Evolutionary conservation across 2,113 vertebrate genomes (phyloP).

Genomic region (Rhabdomys dilectus): DNA sequence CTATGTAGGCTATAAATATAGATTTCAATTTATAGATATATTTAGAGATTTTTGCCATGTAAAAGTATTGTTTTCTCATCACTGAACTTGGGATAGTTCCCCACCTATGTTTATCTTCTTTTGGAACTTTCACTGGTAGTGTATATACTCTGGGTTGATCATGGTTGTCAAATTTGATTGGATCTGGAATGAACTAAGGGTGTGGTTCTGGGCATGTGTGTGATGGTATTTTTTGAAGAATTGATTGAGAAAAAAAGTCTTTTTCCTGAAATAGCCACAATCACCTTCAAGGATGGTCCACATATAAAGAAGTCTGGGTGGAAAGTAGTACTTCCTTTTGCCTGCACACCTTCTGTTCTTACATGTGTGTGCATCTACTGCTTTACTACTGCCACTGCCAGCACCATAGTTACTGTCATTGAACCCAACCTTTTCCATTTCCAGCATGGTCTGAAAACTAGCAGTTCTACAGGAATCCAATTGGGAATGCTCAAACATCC

Average conservation of each 20-base stretch:
- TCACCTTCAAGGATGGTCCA: no score
- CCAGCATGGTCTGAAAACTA: background rate
- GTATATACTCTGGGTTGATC: background rate
- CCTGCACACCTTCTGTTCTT: background rate
- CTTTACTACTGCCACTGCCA: background rate
- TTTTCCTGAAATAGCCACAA: background rate
- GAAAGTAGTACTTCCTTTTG: no score
- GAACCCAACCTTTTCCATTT: background rate
- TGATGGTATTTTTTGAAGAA: background rate
- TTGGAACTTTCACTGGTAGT: background rate
- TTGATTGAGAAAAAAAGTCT: background rate
- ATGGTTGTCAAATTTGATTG: background rate
- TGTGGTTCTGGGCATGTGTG: background rate
- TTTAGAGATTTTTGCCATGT: background rate
- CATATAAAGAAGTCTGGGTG: background rate
- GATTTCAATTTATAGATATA: conserved; percentile 31
- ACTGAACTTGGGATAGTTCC: background rate
- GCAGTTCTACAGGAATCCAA: background rate
- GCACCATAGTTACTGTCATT: no score
- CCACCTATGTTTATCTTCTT: background rate
- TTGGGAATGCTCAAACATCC: background rate
- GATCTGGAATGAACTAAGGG: background rate
- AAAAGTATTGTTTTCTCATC: conserved; percentile 29
- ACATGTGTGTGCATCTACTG: background rate
- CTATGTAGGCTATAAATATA: background rate